phyloP scores from a whole-genome alignment of 2,797 vertebrate species.

The Sardinella longiceps region DNA sequence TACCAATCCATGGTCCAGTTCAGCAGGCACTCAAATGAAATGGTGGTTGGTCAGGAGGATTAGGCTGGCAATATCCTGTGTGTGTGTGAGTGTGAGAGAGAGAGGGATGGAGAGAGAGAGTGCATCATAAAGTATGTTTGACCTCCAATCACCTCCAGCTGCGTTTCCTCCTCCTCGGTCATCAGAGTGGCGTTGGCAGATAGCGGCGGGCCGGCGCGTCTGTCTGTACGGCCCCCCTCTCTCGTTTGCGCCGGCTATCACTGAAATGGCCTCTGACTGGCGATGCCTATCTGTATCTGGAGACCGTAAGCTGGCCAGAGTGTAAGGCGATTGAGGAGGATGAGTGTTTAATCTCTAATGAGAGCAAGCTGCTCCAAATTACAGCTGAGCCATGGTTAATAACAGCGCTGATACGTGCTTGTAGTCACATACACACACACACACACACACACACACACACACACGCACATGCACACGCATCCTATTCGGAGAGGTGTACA shows the following conservation, averaged over 20 bases:
- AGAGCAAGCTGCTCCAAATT: constrained; percentile 68
- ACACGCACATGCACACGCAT: not conserved
- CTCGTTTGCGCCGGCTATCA: not conserved
- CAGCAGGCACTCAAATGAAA: not conserved
- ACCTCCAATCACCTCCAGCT: constrained; percentile 6
- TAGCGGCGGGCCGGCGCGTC: not conserved
- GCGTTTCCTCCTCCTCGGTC: not conserved
- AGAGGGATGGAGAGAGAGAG: not conserved
- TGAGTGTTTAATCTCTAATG: constrained; percentile 68
- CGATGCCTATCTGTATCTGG: constrained; percentile 63
- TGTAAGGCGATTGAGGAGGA: constrained; percentile 67
- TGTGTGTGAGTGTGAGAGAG: constrained; percentile 13
- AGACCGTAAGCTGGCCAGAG: constrained; percentile 64
- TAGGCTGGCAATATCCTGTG: constrained; percentile 20
- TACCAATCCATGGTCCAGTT: not conserved
- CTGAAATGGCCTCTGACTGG: constrained; percentile 24
- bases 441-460: constrained; percentile 9
- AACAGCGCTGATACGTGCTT: constrained; percentile 34
- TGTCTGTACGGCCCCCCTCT: not conserved
- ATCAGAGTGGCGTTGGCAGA: not conserved
- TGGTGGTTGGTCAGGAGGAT: not conserved
- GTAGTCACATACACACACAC: constrained; percentile 27
- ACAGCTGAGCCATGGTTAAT: constrained; percentile 56
- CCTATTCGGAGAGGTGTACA: not conserved
- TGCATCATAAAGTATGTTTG: not conserved